Percentiles rank a stretch among this genome's conserved stretches.
phyloP scores from a whole-genome alignment of 2,888 invertebrate genomes.

The Drosophila heteroneura region DNA sequence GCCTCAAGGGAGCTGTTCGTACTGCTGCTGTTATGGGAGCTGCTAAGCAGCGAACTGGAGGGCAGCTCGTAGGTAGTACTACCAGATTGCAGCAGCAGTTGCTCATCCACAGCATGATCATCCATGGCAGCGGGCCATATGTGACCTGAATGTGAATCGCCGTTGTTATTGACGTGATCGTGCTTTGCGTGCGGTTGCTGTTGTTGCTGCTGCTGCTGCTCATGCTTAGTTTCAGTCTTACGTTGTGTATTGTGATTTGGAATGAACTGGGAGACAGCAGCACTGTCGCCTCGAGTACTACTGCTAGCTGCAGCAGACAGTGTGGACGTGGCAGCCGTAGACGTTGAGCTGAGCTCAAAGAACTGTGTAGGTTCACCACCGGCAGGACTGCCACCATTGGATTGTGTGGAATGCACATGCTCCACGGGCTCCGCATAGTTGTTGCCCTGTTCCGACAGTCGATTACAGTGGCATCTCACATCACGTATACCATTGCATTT shows the following conservation, averaged over 20 bases:
- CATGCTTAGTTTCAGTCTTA: conserved; percentile 49
- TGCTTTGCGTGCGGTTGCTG: neutral
- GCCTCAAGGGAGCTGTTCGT: conserved; percentile 66
- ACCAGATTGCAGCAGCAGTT: conserved; percentile 28
- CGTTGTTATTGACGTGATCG: conserved; percentile 2
- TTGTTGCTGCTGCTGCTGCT: conserved; percentile 15
- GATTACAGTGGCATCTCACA: conserved; percentile 39
- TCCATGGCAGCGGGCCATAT: conserved; percentile 68
- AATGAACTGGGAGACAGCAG: conserved; percentile 45
- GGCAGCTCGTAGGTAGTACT: conserved; percentile 55
- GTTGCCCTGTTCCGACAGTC: conserved; percentile 18
- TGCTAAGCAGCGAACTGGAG: conserved; percentile 58
- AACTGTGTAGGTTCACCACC: conserved; percentile 57
- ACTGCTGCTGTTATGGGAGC: conserved; percentile 52
- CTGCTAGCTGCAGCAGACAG: conserved; percentile 25
- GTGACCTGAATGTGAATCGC: conserved; percentile 17
- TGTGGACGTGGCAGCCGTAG: conserved; percentile 51
- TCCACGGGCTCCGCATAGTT: conserved; percentile 24
- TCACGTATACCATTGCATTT: conserved; percentile 47
- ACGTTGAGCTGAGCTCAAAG: conserved; percentile 62
- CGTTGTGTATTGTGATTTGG: conserved; percentile 57
- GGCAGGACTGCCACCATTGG: conserved; percentile 17
- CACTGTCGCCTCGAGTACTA: conserved; percentile 16
- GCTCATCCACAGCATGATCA: conserved; percentile 70
- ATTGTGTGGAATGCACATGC: conserved; percentile 68